These are phyloP conservation scores for Drosophila nr. perissopoda DNA, from an alignment of 2,888 invertebrate species.

Conservation along the genomic window DNA sequence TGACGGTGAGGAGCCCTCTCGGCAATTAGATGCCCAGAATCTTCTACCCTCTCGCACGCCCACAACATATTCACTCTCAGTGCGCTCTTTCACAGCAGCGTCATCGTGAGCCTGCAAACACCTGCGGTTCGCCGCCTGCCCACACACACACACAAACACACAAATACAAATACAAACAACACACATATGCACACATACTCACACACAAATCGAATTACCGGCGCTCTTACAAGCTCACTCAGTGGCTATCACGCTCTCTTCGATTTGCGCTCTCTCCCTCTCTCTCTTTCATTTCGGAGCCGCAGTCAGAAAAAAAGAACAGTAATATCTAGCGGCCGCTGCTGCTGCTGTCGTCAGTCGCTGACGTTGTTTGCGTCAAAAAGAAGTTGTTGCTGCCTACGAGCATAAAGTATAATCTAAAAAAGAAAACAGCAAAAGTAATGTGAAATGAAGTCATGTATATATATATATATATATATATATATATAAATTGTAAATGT, in stretches of 20 bases:
- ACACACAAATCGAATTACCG: slow-evolving; percentile 59
- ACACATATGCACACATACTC: slow-evolving; percentile 26
- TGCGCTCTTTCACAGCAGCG: slow-evolving; percentile 34
- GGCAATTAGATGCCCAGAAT: slow-evolving; percentile 46
- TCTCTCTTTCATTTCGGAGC: slow-evolving; percentile 17
- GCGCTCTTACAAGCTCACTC: slow-evolving; percentile 65
- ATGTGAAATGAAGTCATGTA: slow-evolving; percentile 4
- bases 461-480: background rate
- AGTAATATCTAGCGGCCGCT: slow-evolving; percentile 46
- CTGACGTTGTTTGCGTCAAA: slow-evolving; percentile 68
- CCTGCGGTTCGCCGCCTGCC: slow-evolving; percentile 53
- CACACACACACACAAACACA: slow-evolving; percentile 29
- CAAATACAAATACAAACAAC: slow-evolving; percentile 27
- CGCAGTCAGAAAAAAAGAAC: slow-evolving; percentile 10
- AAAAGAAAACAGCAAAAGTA: slow-evolving; percentile 7
- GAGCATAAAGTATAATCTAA: slow-evolving; percentile 7
- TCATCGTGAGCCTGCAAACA: slow-evolving; percentile 50
- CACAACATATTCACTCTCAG: background rate
- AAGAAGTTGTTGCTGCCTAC: slow-evolving; percentile 63
- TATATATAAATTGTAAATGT: background rate
- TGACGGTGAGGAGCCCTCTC: slow-evolving; percentile 25
- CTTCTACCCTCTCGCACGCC: background rate
- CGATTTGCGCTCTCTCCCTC: slow-evolving; percentile 7
- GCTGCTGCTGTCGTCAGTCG: slow-evolving; percentile 73
- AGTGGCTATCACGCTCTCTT: slow-evolving; percentile 21